phyloP scores from a whole-genome alignment of 2,888 invertebrate genomes.

The Mimachlamys varia region DNA sequence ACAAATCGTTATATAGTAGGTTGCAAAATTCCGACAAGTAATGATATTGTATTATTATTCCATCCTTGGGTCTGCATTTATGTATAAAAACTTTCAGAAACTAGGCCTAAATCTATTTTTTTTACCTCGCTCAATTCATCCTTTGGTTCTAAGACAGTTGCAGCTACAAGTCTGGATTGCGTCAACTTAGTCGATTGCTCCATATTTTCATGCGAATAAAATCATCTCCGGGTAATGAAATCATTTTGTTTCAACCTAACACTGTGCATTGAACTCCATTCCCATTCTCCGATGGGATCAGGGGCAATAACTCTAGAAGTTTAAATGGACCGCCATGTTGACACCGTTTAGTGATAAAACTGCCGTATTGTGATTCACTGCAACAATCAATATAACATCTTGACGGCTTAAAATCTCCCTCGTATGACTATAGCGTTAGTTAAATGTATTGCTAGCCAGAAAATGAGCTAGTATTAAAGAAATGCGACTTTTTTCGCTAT shows the following conservation, averaged over 20 bases:
- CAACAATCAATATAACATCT: not conserved
- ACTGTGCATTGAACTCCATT: conserved; percentile 14
- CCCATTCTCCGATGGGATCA: conserved; percentile 29
- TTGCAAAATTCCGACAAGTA: too few species aligned
- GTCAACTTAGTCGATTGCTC: conserved; percentile 56
- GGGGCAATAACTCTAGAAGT: conserved; percentile 48
- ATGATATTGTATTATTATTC: not conserved
- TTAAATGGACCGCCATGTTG: conserved; percentile 47
- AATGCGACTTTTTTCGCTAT: not conserved
- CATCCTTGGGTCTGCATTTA: not conserved
- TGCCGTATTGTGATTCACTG: not conserved
- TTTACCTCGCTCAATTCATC: conserved; percentile 81
- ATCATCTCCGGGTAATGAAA: not conserved
- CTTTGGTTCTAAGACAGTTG: conserved; percentile 73
- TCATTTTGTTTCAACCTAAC: conserved; percentile 32
- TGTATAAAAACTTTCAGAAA: not conserved
- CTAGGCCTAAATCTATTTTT: not conserved
- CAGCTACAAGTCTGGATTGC: conserved; percentile 64
- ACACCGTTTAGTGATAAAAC: not conserved
- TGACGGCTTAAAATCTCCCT: conserved; percentile 9
- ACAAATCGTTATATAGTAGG: too few species aligned
- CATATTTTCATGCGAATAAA: conserved; percentile 50
- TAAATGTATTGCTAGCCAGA: not conserved
- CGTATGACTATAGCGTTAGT: not conserved
- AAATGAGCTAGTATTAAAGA: not conserved